A percentile compares a stretch with the other conserved stretches of the same genome.
Evolutionary conservation across 2,113 vertebrate species (phyloP).

Genomic region (Macrotus californicus): DNA sequence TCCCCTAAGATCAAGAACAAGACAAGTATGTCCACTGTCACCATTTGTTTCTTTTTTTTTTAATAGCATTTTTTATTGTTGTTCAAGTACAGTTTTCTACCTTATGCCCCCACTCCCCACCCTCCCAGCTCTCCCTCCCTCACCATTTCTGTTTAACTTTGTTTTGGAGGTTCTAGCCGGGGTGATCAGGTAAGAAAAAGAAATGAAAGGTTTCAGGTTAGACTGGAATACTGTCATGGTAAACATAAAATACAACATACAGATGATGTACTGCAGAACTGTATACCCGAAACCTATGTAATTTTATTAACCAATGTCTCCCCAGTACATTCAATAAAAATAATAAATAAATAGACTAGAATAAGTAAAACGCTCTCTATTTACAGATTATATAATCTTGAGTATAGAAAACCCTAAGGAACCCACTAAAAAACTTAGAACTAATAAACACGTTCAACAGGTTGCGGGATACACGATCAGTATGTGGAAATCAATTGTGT

Average conservation of each 20-base stretch:
- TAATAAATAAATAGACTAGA: not conserved
- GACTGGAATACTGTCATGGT: not conserved
- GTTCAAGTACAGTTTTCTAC: too few relatives aligned
- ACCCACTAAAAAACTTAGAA: not conserved
- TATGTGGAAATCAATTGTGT: not conserved
- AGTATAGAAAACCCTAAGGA: not conserved
- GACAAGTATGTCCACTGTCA: not conserved
- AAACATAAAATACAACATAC: too few relatives aligned
- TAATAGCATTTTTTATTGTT: too few relatives aligned
- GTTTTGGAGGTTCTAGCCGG: not conserved
- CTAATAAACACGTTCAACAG: not conserved
- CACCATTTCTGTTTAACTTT: not conserved
- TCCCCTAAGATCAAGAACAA: not conserved
- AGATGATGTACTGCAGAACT: too few relatives aligned
- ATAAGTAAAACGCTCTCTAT: not conserved
- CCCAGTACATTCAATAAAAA: too few relatives aligned
- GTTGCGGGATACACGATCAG: not conserved
- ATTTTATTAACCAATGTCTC: too few relatives aligned
- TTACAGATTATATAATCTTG: not conserved
- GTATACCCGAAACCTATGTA: too few relatives aligned
- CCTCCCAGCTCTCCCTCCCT: too few relatives aligned
- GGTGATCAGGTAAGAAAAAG: not conserved
- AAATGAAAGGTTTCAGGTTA: not conserved
- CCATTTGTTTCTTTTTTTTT: not conserved
- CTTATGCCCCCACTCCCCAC: too few relatives aligned